Evolutionary conservation across 2,113 vertebrate species (phyloP).

Genomic region (Apus apus): DNA sequence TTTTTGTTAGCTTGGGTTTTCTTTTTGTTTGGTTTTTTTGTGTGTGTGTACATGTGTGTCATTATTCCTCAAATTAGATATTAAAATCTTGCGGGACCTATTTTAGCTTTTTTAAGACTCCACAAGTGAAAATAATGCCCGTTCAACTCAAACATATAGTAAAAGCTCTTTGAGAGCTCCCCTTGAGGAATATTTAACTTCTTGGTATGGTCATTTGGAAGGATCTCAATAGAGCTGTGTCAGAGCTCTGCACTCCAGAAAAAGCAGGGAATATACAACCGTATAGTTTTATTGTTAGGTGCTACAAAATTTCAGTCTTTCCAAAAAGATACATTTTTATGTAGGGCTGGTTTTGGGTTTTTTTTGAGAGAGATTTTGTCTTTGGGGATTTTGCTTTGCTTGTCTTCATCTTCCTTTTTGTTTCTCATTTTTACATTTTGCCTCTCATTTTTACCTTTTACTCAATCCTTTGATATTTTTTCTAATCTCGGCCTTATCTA

Average conservation of each 20-base stretch:
- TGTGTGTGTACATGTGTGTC: background rate
- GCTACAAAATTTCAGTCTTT: background rate
- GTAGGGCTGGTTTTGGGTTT: too few species aligned
- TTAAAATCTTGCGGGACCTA: background rate
- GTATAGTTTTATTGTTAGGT: background rate
- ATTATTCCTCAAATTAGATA: background rate
- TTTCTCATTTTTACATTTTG: too few species aligned
- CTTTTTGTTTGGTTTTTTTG: too few species aligned
- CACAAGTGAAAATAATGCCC: background rate
- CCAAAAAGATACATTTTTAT: background rate
- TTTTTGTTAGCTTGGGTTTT: background rate
- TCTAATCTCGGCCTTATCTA: too few species aligned
- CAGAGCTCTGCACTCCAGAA: background rate
- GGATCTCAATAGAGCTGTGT: background rate
- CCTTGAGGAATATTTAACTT: background rate
- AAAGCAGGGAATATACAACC: background rate
- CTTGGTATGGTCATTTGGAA: background rate
- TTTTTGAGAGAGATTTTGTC: too few species aligned
- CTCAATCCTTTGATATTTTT: too few species aligned
- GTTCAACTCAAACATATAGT: background rate
- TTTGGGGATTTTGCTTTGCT: too few species aligned
- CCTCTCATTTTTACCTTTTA: too few species aligned
- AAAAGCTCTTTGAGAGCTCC: background rate
- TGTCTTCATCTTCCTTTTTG: too few species aligned
- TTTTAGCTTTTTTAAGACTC: background rate